Percentiles rank a stretch among this genome's conserved stretches.
Conservation (phyloP, 2,888 invertebrate species). For the Hemicrepidius hirtus region DNA sequence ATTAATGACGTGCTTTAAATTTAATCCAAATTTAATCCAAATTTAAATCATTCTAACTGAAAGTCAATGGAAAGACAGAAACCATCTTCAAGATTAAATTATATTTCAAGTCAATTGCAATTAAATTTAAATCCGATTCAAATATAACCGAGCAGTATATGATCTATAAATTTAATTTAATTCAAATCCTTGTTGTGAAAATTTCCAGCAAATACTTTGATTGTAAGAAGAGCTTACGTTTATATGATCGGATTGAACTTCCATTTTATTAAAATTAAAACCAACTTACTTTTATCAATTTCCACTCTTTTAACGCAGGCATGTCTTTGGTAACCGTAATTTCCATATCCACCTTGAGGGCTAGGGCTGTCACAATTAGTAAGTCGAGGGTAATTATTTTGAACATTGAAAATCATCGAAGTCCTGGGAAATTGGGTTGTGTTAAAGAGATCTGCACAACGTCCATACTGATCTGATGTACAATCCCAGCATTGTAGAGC, state of each 20-base stretch:
- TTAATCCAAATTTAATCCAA: no score
- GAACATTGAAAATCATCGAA: slow-evolving; percentile 57
- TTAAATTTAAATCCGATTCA: no score
- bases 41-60: no score
- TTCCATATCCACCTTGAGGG: slow-evolving; percentile 11
- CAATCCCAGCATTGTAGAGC: slow-evolving; percentile 86
- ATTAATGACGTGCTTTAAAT: no score
- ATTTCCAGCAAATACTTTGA: no score
- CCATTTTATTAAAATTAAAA: neutral
- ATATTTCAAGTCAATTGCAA: no score
- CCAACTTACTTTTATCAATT: slow-evolving; percentile 76
- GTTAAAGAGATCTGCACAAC: slow-evolving; percentile 85
- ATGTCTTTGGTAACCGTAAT: slow-evolving; percentile 64
- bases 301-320: slow-evolving; percentile 86
- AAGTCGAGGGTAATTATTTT: slow-evolving; percentile 70
- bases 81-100: no score
- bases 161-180: no score
- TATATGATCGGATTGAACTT: neutral
- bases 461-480: slow-evolving; percentile 81
- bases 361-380: slow-evolving; percentile 27
- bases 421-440: slow-evolving; percentile 69
- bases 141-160: no score
- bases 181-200: no score
- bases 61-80: no score
- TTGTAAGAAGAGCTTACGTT: no score